Evolutionary conservation across 53 echinoderm and acorn worm species (phyloP).

Genomic region (Apostichopus leukothele): DNA sequence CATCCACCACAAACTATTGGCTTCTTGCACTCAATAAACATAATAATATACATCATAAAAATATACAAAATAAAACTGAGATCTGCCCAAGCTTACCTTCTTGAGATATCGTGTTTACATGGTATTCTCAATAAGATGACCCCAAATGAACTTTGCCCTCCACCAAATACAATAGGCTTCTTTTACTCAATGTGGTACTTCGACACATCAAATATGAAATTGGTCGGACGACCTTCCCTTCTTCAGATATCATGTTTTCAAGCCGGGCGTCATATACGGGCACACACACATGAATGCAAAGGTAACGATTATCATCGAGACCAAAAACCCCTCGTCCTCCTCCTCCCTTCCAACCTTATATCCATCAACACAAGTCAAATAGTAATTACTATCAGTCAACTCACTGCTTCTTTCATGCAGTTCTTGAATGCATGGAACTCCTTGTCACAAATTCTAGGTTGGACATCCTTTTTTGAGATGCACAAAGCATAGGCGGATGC

Average conservation of each 20-base stretch:
- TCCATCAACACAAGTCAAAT: background rate
- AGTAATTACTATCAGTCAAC: background rate
- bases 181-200: too few species aligned
- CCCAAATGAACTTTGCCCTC: too few species aligned
- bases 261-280: too few species aligned
- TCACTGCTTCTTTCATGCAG: slow-evolving; percentile 44
- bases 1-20: background rate
- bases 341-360: background rate
- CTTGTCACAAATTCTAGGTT: background rate
- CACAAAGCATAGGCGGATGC: slow-evolving; percentile 32
- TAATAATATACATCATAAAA: too few species aligned
- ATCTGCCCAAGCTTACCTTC: too few species aligned
- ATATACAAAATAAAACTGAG: too few species aligned
- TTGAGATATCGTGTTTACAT: too few species aligned
- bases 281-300: background rate
- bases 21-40: background rate
- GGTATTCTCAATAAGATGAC: too few species aligned
- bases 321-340: too few species aligned
- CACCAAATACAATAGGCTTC: too few species aligned
- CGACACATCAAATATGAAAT: background rate
- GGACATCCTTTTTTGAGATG: background rate
- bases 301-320: background rate
- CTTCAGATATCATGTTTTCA: too few species aligned
- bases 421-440: slow-evolving; percentile 38
- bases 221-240: background rate